These are phyloP conservation scores for Clitarchus hookeri DNA, from an alignment of 2,888 invertebrate species.

Conservation along the genomic window DNA sequence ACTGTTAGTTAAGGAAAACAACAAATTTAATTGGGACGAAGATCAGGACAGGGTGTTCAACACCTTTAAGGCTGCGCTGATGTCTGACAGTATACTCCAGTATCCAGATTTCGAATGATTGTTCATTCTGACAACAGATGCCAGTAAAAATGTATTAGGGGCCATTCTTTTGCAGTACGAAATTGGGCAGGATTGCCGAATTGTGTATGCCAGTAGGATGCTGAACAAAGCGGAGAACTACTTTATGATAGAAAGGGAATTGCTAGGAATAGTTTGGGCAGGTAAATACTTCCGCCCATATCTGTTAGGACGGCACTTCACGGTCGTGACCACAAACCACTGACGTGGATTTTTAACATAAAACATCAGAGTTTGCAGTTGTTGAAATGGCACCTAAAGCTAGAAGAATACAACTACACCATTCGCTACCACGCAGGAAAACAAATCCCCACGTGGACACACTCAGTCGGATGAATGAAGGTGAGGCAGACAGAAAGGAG, in stretches of 20 bases:
- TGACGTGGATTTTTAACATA: constrained; percentile 37
- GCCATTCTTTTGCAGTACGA: constrained; percentile 38
- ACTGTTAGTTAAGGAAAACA: constrained; percentile 31
- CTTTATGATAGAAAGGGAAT: constrained; percentile 38
- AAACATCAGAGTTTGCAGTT: constrained; percentile 33
- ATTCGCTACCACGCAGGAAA: constrained; percentile 10
- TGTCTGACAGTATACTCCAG: constrained; percentile 24
- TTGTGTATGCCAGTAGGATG: constrained; percentile 41
- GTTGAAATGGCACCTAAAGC: constrained; percentile 29
- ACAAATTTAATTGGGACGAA: constrained; percentile 31
- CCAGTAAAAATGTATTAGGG: constrained; percentile 38
- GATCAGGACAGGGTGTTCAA: constrained; percentile 28
- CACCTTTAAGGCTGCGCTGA: constrained; percentile 24
- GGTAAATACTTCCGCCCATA: constrained; percentile 40
- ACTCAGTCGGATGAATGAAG: neutral
- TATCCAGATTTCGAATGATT: constrained; percentile 35
- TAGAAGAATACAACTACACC: constrained; percentile 29
- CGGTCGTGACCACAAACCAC: constrained; percentile 39
- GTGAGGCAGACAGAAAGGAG: neutral
- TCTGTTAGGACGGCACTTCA: constrained; percentile 40
- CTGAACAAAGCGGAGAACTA: constrained; percentile 39
- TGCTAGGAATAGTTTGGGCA: constrained; percentile 39
- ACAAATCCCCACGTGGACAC: constrained; percentile 22
- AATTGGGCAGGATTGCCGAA: constrained; percentile 31
- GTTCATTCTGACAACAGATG: constrained; percentile 41